These are phyloP conservation scores for Temnothorax curvispinosus DNA, from an alignment of 1,140 invertebrate genomes.

Conservation along the genomic window DNA sequence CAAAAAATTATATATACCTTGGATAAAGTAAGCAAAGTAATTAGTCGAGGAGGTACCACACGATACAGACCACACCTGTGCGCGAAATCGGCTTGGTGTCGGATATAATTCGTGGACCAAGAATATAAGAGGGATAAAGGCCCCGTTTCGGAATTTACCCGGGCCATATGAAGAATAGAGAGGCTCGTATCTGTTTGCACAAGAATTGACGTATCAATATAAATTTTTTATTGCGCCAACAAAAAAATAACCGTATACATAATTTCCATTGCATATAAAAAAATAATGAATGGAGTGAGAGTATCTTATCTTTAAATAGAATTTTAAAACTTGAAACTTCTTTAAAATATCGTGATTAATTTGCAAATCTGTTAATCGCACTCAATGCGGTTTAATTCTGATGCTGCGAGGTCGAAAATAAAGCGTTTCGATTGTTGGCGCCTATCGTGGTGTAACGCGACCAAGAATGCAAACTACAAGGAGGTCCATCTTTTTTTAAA, in stretches of 20 bases:
- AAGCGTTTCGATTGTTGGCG: not conserved
- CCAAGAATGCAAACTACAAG: constrained; percentile 16
- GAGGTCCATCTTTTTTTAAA: constrained; percentile 28
- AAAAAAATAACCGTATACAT: not conserved
- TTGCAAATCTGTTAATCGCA: not conserved
- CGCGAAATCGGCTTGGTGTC: constrained; percentile 59
- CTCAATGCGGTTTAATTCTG: not conserved
- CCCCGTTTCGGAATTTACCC: constrained; percentile 35
- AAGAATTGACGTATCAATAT: not conserved
- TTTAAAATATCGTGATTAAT: not conserved
- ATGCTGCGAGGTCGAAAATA: not conserved
- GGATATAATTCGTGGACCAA: constrained; percentile 18
- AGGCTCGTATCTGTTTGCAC: not conserved
- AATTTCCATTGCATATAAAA: not conserved
- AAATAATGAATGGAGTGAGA: not conserved
- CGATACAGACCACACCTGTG: constrained; percentile 67
- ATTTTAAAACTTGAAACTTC: not conserved
- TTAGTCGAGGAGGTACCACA: constrained; percentile 63
- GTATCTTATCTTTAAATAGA: not conserved
- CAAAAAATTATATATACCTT: constrained; percentile 62
- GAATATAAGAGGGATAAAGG: constrained; percentile 48
- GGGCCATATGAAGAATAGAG: constrained; percentile 28
- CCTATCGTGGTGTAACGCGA: constrained; percentile 5
- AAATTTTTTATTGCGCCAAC: not conserved
- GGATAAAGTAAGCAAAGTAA: constrained; percentile 68